phyloP scores from a whole-genome alignment of 2,113 vertebrate species.

The Varanus salvator region DNA sequence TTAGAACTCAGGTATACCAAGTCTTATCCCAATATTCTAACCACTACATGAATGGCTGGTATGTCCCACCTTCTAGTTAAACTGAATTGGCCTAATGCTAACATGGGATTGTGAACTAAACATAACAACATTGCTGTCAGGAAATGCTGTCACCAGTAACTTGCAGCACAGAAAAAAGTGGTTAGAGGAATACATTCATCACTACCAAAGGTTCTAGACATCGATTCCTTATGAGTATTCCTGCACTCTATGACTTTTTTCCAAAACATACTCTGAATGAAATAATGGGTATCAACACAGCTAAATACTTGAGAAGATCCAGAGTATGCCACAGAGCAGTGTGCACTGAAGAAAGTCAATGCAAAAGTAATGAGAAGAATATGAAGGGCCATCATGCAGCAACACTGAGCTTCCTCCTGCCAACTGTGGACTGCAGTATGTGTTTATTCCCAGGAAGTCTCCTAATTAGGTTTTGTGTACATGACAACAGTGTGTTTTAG shows the following conservation, averaged over 20 bases:
- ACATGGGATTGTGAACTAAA: conserved; percentile 55
- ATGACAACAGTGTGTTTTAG: neutral
- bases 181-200: neutral
- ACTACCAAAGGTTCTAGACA: neutral
- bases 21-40: neutral
- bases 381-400: neutral
- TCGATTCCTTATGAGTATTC: neutral
- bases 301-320: neutral
- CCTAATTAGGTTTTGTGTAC: neutral
- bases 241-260: neutral
- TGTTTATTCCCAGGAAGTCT: neutral
- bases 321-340: neutral
- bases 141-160: conserved; percentile 47
- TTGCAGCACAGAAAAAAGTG: neutral
- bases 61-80: conserved; percentile 45
- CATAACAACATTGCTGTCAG: conserved; percentile 46
- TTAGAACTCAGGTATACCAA: neutral
- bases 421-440: neutral
- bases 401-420: neutral
- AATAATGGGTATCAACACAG: neutral
- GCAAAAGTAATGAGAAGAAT: neutral
- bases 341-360: neutral
- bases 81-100: conserved; percentile 55
- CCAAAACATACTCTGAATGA: neutral
- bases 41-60: conserved; percentile 54